Evolutionary conservation across 92 coral and sea anemone species (phyloP).

Genomic region (Actinernus sp.): DNA sequence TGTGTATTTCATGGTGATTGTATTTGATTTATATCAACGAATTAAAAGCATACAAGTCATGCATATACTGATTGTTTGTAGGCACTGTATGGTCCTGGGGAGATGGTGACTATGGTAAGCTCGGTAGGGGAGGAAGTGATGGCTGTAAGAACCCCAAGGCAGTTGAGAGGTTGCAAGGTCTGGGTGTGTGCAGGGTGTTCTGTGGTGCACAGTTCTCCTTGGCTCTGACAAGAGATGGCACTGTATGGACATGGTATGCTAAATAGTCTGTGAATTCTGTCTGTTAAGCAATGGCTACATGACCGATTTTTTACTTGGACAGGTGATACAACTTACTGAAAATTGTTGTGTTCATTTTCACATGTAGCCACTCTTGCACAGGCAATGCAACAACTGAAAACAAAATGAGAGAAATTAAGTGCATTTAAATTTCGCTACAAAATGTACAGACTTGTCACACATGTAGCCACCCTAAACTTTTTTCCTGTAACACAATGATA

Average conservation of each 20-base stretch:
- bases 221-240: conserved; percentile 89
- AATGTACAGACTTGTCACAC: too few relatives aligned
- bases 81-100: conserved; percentile 99
- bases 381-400: too few relatives aligned
- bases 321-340: background rate
- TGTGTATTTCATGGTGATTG: background rate
- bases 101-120: conserved; percentile 99
- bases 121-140: conserved; percentile 98
- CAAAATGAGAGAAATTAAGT: too few relatives aligned
- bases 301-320: background rate
- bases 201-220: conserved; percentile 97
- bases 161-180: conserved; percentile 78
- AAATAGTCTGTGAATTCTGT: too few relatives aligned
- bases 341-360: background rate
- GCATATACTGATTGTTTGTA: conserved; percentile 5
- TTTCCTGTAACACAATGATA: too few relatives aligned
- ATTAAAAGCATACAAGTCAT: background rate
- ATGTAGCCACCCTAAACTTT: too few relatives aligned
- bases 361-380: too few relatives aligned
- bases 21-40: background rate
- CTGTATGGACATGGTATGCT: conserved; percentile 93
- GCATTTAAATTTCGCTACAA: too few relatives aligned
- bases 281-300: too few relatives aligned
- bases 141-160: conserved; percentile 91
- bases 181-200: conserved; percentile 80